Evolutionary conservation across 2,888 invertebrate species (phyloP).

Genomic region (Mimas tiliae): DNA sequence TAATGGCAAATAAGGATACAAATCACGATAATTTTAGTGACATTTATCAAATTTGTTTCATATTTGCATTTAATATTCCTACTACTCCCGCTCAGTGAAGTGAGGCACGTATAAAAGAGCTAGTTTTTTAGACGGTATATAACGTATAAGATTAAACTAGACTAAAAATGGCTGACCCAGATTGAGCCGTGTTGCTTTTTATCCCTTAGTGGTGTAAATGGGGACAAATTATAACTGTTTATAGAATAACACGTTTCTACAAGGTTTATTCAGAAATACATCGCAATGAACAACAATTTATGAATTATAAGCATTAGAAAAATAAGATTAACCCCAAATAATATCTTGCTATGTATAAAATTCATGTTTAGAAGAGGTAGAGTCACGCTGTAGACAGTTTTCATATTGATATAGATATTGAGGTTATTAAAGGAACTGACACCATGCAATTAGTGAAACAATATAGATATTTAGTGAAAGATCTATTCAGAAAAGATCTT

Average conservation of each 20-base stretch:
- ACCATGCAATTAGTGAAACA: too few relatives aligned
- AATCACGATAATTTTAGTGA: neutral
- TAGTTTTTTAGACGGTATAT: neutral
- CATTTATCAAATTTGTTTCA: neutral
- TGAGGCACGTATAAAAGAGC: neutral
- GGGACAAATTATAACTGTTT: conserved; percentile 3
- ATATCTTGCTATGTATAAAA: too few relatives aligned
- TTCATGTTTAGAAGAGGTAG: too few relatives aligned
- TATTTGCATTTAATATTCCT: neutral
- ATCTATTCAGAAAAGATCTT: too few relatives aligned
- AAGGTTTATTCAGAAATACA: neutral
- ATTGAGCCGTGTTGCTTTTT: conserved; percentile 10
- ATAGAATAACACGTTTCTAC: neutral
- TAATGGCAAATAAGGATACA: too few relatives aligned
- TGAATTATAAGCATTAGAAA: neutral
- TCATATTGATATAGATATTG: too few relatives aligned
- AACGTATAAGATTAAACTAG: conserved; percentile 6
- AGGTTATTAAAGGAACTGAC: too few relatives aligned
- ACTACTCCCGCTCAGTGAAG: neutral
- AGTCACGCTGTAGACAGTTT: too few relatives aligned
- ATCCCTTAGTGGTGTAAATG: conserved; percentile 9
- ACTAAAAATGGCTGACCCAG: conserved; percentile 17
- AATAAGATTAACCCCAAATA: neutral
- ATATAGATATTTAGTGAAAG: too few relatives aligned
- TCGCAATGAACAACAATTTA: neutral